Conservation (phyloP, 35 echinoderm and acorn worm species). For the Acanthaster planci region DNA sequence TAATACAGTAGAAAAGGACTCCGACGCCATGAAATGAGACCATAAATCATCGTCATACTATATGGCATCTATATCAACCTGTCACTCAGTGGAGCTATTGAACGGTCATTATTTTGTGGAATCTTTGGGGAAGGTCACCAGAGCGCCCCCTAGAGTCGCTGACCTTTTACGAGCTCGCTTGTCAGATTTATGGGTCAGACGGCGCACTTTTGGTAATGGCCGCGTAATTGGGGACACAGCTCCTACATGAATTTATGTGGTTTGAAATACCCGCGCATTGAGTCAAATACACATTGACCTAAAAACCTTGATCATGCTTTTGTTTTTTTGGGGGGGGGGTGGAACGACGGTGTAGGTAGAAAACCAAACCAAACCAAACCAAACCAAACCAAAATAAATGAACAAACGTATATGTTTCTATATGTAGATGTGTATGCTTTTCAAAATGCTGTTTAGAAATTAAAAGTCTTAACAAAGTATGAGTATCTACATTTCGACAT, state of each 20-base stretch:
- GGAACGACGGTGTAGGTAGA: not conserved
- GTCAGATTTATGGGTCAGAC: not conserved
- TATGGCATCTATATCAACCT: not conserved
- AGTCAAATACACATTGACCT: not conserved
- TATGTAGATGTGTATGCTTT: no score
- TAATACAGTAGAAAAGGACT: not conserved
- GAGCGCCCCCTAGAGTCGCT: constrained; percentile 26
- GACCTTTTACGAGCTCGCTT: constrained; percentile 16
- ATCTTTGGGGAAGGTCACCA: constrained; percentile 2
- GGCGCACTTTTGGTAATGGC: constrained; percentile 4
- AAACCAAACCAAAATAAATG: not conserved
- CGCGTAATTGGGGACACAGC: constrained; percentile 20
- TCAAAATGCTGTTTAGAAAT: no score
- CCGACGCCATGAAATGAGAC: not conserved
- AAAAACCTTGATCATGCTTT: not conserved
- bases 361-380: not conserved
- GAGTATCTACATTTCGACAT: no score
- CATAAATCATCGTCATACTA: not conserved
- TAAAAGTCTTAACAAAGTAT: no score
- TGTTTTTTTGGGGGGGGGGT: not conserved
- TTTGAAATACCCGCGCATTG: not conserved
- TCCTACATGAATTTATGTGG: constrained; percentile 1
- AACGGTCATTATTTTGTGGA: not conserved
- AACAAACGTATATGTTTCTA: not conserved
- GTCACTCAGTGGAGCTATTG: constrained; percentile 7